Percentiles rank a stretch among this genome's conserved stretches.
These are phyloP conservation scores for Slavum lentiscoides DNA, from an alignment of 2,888 invertebrate species.

Conservation along the genomic window DNA sequence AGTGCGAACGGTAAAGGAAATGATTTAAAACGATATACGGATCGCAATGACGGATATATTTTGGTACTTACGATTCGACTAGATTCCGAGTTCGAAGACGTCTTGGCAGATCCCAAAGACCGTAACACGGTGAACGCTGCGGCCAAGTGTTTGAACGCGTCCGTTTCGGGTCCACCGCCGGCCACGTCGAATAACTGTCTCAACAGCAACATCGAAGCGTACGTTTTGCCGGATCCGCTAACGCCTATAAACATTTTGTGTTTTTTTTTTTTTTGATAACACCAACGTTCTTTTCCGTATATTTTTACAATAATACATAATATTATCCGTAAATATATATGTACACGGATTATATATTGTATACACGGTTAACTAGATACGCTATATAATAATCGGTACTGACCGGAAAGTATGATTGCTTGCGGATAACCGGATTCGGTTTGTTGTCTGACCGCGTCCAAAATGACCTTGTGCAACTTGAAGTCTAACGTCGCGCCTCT, in stretches of 20 bases:
- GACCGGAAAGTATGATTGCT: slow-evolving; percentile 88
- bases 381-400: slow-evolving; percentile 52
- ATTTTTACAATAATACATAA: too few species aligned
- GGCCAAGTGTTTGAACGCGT: slow-evolving; percentile 92
- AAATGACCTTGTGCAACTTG: slow-evolving; percentile 85
- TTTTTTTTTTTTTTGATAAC: too few species aligned
- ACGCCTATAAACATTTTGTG: slow-evolving; percentile 68
- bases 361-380: not conserved
- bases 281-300: too few species aligned
- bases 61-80: slow-evolving; percentile 78
- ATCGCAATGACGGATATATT: too few species aligned
- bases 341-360: not conserved
- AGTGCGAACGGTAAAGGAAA: not conserved
- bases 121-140: slow-evolving; percentile 93
- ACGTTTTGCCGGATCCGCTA: slow-evolving; percentile 92
- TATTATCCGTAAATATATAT: too few species aligned
- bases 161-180: slow-evolving; percentile 92
- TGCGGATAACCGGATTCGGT: slow-evolving; percentile 94
- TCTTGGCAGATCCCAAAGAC: slow-evolving; percentile 88
- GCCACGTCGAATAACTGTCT: slow-evolving; percentile 90
- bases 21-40: too few species aligned
- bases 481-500: slow-evolving; percentile 73
- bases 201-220: slow-evolving; percentile 86
- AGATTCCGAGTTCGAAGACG: slow-evolving; percentile 86
- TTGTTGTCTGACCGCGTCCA: slow-evolving; percentile 90